Base-by-base conservation (phyloP, 2,113 vertebrate species). In the Hassar affinis region DNA sequence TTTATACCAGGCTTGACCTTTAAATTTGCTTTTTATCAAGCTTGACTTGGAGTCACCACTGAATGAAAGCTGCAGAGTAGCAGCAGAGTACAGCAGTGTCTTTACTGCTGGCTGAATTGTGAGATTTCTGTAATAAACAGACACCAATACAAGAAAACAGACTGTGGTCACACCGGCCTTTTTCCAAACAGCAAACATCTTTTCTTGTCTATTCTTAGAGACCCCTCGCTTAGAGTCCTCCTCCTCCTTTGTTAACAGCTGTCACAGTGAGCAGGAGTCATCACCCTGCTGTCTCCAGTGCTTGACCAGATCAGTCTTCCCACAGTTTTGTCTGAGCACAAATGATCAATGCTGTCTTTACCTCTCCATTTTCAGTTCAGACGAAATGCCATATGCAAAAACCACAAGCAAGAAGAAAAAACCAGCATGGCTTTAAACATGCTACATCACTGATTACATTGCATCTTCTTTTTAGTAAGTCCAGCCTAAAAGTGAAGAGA, bases 351-450 rank as follows among this genome's bases (percentile, higher is more conserved):
- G 79, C 72, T 35, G 27, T 82, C 45, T 56, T 75, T 11, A 71
- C 35, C 68, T 82, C 69, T 51, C 27, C 22, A 82, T 83, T 79
- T 85, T 76, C 75, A 85, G 42, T 77, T 84, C 71, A 84, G 72
- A 84, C 62, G 45, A 80, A 35, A 83, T 17, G 7, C 62, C 61
- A 80, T 25, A 33, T 61, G 12, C 15, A 27, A 74, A 74, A 72
- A 11, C 18, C 30, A 49, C 66, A 38, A 61, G 76, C 52, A 42
- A 20, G 49, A 49, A 82, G 17, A 47, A 61, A 27, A 74, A 18
- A 57, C 77, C 30, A 72, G 11, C 25, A 42, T 33, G 3, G 30
- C n/a, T 52, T 87, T 61, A 81, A 49, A 81, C 45, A 54, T 1
- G 17, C 64, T 47, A 51, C 8, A 6, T 66, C 20, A 57, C 33